Base-by-base conservation (phyloP, 2,113 vertebrate genomes). In the Chaetorhynchus papuensis region DNA sequence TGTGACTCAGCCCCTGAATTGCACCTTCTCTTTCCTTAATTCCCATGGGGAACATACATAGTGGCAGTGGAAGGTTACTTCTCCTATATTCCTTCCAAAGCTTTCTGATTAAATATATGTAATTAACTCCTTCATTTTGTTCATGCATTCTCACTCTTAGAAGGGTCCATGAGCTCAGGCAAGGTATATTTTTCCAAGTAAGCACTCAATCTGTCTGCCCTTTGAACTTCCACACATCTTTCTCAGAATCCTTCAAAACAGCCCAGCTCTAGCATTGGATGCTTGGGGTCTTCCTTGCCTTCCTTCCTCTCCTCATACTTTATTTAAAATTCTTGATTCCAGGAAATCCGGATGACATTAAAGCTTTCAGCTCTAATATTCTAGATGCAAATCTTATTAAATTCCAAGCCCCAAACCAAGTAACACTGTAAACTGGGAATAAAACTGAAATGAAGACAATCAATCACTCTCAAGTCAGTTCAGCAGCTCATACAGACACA, bases 371-470 rank as follows among this genome's bases (percentile, higher is more conserved):
- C 21, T 75, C 42, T 35, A 88, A 77, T 70, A 70, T 54, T 64
- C 31, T 49, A 93, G 54, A 95, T 78, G 69, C 37, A 96, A 83
- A 83, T 94, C 85, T 93, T 92, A 95, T 92, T 97, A 96, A 93
- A 91, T 83, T 94, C 56, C 18, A 76, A 90, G 75, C 33, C 74
- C 23, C 12, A 87, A 56, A 87, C 26, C 6, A 27, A 91, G 53
- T 37, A 52, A 35, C 33, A 72, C 39, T 10, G 24, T 94, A 60
- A 45, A 35, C 68, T 90, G 95, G 57, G 78, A 95, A 90, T 88
- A 96, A 96, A 82, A 81, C 31, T 74, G n/a, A 96, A 96, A 96
- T 92, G 50, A 97, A 87, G 81, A 31, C 1, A 39, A 94, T 97
- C 91, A 86, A 89, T 98, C 93, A 93, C 20, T 56, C 72, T 96